These are phyloP conservation scores for Datnioides undecimradiatus DNA, from an alignment of 2,113 vertebrate genomes.

Conservation along the genomic window DNA sequence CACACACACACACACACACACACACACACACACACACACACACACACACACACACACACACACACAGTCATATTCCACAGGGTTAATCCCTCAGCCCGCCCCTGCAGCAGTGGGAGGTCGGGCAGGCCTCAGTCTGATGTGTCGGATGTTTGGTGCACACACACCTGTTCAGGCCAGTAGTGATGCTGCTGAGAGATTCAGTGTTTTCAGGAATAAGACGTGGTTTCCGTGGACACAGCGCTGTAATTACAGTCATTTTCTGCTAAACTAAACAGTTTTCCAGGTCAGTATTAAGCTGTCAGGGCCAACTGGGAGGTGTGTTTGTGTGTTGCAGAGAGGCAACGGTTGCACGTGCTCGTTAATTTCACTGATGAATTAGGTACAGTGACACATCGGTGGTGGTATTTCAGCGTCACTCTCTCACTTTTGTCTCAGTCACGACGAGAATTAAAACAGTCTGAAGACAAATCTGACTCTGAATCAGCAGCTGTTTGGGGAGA, in stretches of 20 bases:
- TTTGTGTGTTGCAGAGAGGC: neutral
- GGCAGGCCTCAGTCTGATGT: neutral
- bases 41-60: neutral
- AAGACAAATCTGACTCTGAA: constrained; percentile 9
- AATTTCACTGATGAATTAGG: constrained; percentile 37
- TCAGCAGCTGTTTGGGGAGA: constrained; percentile 13
- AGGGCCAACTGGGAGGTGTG: neutral
- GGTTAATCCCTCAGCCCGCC: neutral
- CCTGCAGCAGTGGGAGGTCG: constrained; percentile 6
- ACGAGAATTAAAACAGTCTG: neutral
- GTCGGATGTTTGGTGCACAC: neutral
- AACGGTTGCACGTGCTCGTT: neutral
- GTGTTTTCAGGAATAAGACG: neutral
- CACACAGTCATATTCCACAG: constrained; percentile 1
- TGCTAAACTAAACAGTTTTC: constrained; percentile 2
- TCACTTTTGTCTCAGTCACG: constrained; percentile 1
- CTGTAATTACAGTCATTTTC: constrained; percentile 22
- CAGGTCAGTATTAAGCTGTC: constrained; percentile 2
- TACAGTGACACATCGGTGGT: neutral
- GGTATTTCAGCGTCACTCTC: constrained; percentile 1
- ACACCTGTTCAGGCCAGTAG: neutral
- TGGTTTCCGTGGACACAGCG: neutral
- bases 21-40: constrained; percentile 2
- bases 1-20: constrained; percentile 8
- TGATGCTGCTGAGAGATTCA: neutral